phyloP scores from a whole-genome alignment of 1,140 invertebrate species.

The Hylyphantes graminicola region DNA sequence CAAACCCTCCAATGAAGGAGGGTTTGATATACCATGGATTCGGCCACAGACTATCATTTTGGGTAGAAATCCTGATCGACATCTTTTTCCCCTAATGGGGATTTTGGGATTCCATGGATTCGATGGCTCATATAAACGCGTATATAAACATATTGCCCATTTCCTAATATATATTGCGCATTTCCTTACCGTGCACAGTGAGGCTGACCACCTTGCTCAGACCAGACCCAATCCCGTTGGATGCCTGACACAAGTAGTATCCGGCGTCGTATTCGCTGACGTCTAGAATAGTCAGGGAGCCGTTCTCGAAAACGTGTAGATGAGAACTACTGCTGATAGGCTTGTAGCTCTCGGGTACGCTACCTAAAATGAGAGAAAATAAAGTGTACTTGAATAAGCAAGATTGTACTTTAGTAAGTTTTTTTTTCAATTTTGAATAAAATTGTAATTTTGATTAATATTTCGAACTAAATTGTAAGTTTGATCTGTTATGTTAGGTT shows the following conservation, averaged over 20 bases:
- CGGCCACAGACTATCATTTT: too few species aligned
- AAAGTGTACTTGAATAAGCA: neutral
- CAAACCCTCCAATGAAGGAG: too few species aligned
- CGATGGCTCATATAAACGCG: too few species aligned
- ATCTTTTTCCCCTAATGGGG: too few species aligned
- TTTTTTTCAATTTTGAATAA: too few species aligned
- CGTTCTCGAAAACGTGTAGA: constrained; percentile 67
- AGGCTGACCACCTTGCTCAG: constrained; percentile 69
- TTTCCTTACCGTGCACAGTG: constrained; percentile 66
- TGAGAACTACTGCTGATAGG: constrained; percentile 63
- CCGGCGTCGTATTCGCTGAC: constrained; percentile 67
- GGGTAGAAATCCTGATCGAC: too few species aligned
- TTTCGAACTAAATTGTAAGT: neutral
- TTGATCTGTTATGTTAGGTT: neutral
- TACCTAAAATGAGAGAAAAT: constrained; percentile 1
- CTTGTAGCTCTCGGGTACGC: constrained; percentile 58
- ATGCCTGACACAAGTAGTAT: constrained; percentile 69
- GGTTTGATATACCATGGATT: too few species aligned
- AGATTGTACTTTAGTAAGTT: too few species aligned
- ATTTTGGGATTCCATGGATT: too few species aligned
- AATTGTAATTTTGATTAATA: neutral
- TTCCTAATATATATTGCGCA: too few species aligned
- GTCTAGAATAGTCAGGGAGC: constrained; percentile 62
- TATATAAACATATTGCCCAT: too few species aligned
- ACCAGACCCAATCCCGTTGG: constrained; percentile 67